Conservation (phyloP, 2,888 invertebrate genomes). For the Chouioia cunea region DNA sequence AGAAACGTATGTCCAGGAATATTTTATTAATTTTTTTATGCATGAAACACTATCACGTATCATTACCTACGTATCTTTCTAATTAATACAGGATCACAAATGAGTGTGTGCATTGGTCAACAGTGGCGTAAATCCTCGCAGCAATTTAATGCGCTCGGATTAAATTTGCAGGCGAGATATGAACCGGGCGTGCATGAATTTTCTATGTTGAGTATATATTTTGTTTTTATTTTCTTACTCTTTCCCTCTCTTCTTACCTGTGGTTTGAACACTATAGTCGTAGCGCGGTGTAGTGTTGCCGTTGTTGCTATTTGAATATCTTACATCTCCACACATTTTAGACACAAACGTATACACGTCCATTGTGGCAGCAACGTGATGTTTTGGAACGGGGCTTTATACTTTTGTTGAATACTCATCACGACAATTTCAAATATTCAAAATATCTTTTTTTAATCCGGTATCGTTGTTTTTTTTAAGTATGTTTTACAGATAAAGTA, state of each 20-base stretch:
- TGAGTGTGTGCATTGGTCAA: not conserved
- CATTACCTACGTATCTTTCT: slow-evolving; percentile 4
- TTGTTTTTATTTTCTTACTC: slow-evolving; percentile 9
- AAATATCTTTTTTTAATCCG: too few relatives aligned
- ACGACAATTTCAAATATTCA: too few relatives aligned
- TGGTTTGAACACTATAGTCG: slow-evolving; percentile 20
- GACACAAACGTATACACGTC: slow-evolving; percentile 35
- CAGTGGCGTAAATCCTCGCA: slow-evolving; percentile 39
- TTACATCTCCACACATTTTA: slow-evolving; percentile 45
- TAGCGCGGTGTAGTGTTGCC: slow-evolving; percentile 18
- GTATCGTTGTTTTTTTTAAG: too few relatives aligned
- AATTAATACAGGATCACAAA: slow-evolving; percentile 38
- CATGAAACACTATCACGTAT: too few relatives aligned
- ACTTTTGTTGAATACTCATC: too few relatives aligned
- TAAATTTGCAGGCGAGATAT: slow-evolving; percentile 38
- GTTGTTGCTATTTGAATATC: slow-evolving; percentile 47
- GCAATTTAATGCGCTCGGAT: slow-evolving; percentile 42
- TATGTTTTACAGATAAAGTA: too few relatives aligned
- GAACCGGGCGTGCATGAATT: slow-evolving; percentile 44
- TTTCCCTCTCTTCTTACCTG: slow-evolving; percentile 17
- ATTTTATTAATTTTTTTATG: too few relatives aligned
- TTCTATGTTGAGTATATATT: slow-evolving; percentile 37
- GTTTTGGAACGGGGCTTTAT: too few relatives aligned
- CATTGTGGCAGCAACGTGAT: slow-evolving; percentile 13
- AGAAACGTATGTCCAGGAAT: too few relatives aligned